Evolutionary conservation across 2,113 vertebrate genomes (phyloP).

Genomic region (Pachypanchax playfairii): DNA sequence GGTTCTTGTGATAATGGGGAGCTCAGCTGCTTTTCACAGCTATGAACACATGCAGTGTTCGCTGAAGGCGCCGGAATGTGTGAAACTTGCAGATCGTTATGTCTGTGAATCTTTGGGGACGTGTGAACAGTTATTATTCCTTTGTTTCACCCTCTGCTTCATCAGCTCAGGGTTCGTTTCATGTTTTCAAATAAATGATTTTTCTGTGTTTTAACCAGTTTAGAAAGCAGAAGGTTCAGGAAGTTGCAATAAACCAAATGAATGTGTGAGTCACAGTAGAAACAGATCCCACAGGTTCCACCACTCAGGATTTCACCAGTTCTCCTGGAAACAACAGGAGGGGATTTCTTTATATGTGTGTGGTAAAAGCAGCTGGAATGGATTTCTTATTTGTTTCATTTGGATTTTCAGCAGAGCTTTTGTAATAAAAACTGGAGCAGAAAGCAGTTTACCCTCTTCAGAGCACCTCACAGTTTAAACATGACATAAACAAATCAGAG

Average conservation of each 20-base stretch:
- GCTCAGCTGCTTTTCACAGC: constrained; percentile 47
- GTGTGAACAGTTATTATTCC: constrained; percentile 34
- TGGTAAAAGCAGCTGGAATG: too few species aligned
- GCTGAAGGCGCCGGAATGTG: constrained; percentile 44
- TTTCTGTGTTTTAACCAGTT: constrained; percentile 4
- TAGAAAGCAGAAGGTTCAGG: neutral
- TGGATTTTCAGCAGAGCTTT: too few species aligned
- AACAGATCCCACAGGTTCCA: neutral
- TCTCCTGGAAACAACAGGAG: neutral
- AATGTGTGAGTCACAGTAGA: neutral
- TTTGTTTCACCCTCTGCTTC: constrained; percentile 20
- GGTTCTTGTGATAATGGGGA: too few species aligned
- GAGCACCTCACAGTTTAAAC: too few species aligned
- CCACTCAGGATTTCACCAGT: neutral
- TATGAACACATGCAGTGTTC: constrained; percentile 41
- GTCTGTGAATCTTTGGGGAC: constrained; percentile 33
- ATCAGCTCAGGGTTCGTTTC: neutral
- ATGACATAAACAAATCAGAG: too few species aligned
- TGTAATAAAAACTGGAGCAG: too few species aligned
- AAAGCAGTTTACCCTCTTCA: too few species aligned
- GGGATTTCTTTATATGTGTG: too few species aligned
- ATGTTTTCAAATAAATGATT: constrained; percentile 30
- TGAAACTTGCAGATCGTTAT: constrained; percentile 51
- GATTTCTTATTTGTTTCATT: too few species aligned
- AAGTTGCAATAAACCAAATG: constrained; percentile 1